Base-by-base conservation (phyloP, 2,888 invertebrate genomes). In the Charanyca ferruginea region DNA sequence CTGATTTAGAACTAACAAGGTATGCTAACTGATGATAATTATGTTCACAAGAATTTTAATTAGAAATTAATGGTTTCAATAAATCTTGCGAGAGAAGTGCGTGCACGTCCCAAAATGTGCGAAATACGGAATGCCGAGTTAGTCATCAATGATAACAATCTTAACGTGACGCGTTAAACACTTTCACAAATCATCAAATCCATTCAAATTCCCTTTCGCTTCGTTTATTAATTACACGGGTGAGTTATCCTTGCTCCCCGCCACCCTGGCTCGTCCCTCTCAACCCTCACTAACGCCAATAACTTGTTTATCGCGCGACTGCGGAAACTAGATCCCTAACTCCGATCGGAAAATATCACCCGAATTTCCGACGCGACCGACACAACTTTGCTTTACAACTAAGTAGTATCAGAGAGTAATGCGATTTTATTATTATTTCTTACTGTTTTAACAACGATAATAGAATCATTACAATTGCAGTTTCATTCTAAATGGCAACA, bases 251-350 rank as follows among this genome's bases (percentile, higher is more conserved):
- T n/a, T 61, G 60, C 74, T 64, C 64, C 70, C 73, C 73, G 59
- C 42, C 51, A 76, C 72, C 68, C 67, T 53, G 18, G 55, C 59
- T 55, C 72, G 59, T 75, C 80, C 79, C 81, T 68, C 76, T 68
- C 71, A 70, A 76, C 89, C 85, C 86, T 81, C 84, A 85, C 89
- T 89, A 90, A 88, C 88, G 88, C 85, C 90, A 88, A 90, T 94
- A 93, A 94, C 91, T 92, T 91, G 92, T 91, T 93, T 94, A 94
- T 93, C 92, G 87, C 90, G 85, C 89, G 86, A 87, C 87, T 87
- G 84, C 90, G 92, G 92, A 92, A 93, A 93, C 92, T 91, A 93
- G 89, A 92, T 91, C 87, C 90, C 85, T 89, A 90, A 90, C 90
- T 89, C 85, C 76, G 88, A 93, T 93, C 88, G 87, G 89, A 91